These are phyloP conservation scores for Lasaia peninsularis DNA, from an alignment of 1,140 invertebrate species.

Conservation along the genomic window DNA sequence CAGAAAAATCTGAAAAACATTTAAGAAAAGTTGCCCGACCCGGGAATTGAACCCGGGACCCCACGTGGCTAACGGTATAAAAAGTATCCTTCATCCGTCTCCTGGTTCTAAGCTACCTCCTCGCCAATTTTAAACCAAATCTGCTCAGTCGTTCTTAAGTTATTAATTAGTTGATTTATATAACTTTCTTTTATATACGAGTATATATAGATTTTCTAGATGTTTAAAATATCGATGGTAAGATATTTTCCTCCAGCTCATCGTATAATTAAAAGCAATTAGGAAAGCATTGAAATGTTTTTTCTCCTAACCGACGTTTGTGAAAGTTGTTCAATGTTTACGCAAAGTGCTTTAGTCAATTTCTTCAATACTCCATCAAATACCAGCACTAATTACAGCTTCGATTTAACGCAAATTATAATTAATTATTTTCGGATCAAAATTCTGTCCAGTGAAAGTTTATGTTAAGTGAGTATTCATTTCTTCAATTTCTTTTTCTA, in stretches of 20 bases:
- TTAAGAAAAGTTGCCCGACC: too few species aligned
- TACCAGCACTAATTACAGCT: conserved; percentile 12
- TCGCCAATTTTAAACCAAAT: too few species aligned
- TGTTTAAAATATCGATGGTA: not conserved
- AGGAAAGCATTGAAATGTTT: conserved; percentile 9
- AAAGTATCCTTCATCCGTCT: too few species aligned
- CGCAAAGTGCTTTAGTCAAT: conserved; percentile 10
- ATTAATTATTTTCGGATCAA: conserved; percentile 14
- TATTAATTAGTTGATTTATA: too few species aligned
- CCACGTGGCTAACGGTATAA: too few species aligned
- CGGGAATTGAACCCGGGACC: too few species aligned
- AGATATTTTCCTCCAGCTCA: not conserved
- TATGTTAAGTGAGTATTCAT: conserved; percentile 2
- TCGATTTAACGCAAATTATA: conserved; percentile 13
- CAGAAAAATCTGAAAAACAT: too few species aligned
- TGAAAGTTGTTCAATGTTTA: conserved; percentile 13
- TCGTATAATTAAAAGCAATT: not conserved
- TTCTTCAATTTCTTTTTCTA: not conserved
- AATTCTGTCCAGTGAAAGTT: conserved; percentile 1
- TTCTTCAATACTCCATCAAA: conserved; percentile 14
- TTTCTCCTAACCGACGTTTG: not conserved
- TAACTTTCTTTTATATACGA: too few species aligned
- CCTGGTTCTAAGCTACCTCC: too few species aligned
- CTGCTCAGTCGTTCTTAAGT: too few species aligned
- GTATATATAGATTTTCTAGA: too few species aligned